Conservation (phyloP, 1,140 invertebrate genomes). For the Diachasmimorpha longicaudata region DNA sequence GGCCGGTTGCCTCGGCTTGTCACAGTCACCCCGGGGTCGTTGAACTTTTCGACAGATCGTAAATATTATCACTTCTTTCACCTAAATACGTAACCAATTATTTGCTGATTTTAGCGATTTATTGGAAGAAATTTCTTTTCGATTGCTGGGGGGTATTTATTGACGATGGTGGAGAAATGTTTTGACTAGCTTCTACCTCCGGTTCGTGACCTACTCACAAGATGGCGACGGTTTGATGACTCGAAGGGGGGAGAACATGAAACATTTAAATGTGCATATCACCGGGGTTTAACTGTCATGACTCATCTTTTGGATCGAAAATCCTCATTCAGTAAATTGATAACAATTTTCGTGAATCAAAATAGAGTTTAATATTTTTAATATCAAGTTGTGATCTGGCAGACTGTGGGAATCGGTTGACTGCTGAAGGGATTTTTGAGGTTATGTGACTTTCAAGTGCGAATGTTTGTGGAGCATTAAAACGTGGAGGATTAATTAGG, state of each 20-base stretch:
- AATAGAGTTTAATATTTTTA: no score
- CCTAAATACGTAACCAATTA: neutral
- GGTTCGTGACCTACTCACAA: slow-evolving; percentile 46
- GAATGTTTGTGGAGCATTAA: no score
- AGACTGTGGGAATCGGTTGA: no score
- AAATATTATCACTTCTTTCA: neutral
- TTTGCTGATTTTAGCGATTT: neutral
- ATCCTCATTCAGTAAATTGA: no score
- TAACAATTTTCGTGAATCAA: no score
- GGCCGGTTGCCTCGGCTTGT: slow-evolving; percentile 51
- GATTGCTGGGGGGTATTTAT: neutral
- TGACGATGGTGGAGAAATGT: slow-evolving; percentile 30
- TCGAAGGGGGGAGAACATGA: neutral
- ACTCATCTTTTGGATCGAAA: neutral
- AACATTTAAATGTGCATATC: neutral
- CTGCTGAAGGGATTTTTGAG: no score
- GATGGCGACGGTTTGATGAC: slow-evolving; percentile 37
- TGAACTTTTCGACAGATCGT: slow-evolving; percentile 44
- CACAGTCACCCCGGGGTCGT: slow-evolving; percentile 51
- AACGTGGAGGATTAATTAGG: no score
- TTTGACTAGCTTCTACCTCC: slow-evolving; percentile 40
- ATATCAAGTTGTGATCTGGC: no score
- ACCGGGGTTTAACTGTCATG: neutral
- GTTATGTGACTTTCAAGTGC: no score
- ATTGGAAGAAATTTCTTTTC: neutral